Evolutionary conservation across 2,113 vertebrate species (phyloP).

Genomic region (Bettongia penicillata): DNA sequence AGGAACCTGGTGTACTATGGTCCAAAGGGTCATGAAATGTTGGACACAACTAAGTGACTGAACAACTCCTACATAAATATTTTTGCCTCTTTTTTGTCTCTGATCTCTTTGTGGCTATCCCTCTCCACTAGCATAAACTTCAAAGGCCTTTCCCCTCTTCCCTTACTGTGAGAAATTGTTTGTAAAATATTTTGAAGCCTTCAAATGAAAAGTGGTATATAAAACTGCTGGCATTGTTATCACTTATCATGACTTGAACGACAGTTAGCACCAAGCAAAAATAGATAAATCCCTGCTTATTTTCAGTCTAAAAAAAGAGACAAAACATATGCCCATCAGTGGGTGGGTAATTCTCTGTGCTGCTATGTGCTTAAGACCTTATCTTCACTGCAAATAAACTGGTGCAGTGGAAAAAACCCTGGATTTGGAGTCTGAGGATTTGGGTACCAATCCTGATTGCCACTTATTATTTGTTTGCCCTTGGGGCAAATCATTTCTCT

Average conservation of each 20-base stretch:
- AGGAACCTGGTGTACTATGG: background rate
- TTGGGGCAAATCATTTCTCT: background rate
- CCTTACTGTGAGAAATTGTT: background rate
- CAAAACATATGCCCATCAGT: background rate
- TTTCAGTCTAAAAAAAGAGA: background rate
- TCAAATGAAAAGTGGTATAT: background rate
- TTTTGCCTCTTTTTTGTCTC: background rate
- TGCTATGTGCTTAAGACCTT: background rate
- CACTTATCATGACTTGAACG: background rate
- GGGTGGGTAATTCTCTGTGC: background rate
- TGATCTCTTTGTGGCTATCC: background rate
- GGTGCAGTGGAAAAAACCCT: background rate
- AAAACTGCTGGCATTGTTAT: background rate
- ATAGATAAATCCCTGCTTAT: background rate
- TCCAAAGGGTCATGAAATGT: background rate
- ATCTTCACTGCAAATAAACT: background rate
- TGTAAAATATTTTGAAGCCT: background rate
- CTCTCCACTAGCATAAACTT: background rate
- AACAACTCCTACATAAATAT: background rate
- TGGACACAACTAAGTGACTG: background rate
- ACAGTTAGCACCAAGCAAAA: background rate
- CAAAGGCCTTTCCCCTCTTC: background rate
- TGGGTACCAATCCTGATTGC: background rate
- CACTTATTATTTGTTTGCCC: background rate
- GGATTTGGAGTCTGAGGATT: background rate